Evolutionary conservation across 2,797 vertebrate species (phyloP).

Genomic region (Enteromius unitaeniatus): DNA sequence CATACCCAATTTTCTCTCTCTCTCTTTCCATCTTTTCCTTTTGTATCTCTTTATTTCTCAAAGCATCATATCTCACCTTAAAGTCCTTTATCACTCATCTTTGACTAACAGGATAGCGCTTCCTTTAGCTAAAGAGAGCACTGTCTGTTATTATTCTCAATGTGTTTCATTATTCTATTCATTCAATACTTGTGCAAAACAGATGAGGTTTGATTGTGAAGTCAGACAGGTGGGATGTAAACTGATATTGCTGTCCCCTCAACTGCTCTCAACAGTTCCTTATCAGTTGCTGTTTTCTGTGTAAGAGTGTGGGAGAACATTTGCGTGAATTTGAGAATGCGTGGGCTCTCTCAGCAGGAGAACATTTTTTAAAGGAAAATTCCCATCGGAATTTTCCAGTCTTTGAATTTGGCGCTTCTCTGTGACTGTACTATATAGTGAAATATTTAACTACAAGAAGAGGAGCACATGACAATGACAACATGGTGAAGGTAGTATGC

Average conservation of each 20-base stretch:
- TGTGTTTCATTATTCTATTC: not conserved
- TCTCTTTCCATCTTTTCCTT: not conserved
- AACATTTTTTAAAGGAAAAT: not conserved
- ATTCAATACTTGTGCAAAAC: not conserved
- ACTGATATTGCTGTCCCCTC: slow-evolving; percentile 32
- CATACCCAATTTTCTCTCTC: not conserved
- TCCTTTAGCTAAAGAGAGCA: not conserved
- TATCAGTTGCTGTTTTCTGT: slow-evolving; percentile 24
- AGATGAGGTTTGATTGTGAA: slow-evolving; percentile 4
- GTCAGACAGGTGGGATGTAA: slow-evolving; percentile 40
- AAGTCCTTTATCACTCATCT: not conserved
- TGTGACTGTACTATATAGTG: not conserved
- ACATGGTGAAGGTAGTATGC: not conserved
- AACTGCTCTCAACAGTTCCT: slow-evolving; percentile 32
- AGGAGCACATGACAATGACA: not conserved
- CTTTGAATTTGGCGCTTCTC: not conserved
- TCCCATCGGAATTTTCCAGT: not conserved
- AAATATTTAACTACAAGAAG: not conserved
- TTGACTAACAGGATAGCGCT: not conserved
- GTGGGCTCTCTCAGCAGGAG: not conserved
- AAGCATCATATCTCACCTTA: not conserved
- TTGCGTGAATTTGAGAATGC: not conserved
- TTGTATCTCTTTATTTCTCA: slow-evolving; percentile 22
- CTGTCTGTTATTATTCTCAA: not conserved
- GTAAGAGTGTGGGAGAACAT: slow-evolving; percentile 4